Evolutionary conservation across 2,797 vertebrate genomes (phyloP), one percentile per base, ranked within the genome.

Genomic region (Otus scops): DNA sequence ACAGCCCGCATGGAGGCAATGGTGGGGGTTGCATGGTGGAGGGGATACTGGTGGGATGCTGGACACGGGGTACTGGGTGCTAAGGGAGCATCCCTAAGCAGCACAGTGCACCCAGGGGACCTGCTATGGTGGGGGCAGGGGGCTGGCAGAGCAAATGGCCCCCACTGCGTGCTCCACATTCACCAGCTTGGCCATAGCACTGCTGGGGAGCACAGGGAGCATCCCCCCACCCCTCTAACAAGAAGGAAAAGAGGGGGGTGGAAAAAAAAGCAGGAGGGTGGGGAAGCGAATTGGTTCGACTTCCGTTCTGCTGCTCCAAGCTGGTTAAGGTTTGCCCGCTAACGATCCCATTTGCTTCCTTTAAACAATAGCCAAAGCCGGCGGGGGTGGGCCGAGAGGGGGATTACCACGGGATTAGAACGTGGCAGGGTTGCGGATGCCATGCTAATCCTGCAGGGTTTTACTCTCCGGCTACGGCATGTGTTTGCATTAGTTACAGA

Each of bases 301-400:
- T 93, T 89, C 93, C 60, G 64, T 85, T 80, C 51, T 92, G 91
- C 94, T 4, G 78, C 89, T 94, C 91, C 86, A 56, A 93, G 91
- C 95, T 85, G 91, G 95, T 96, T 91, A 91, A 89, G 93, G 91
- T 92, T 94, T 95, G 92, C 93, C 93, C 3, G 69, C 59, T 96
- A 88, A 89, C 76, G 65, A 97, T 86, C 92, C 94, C 91, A 93
- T 94, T 96, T 95, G 91, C 85, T 86, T 69, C 91, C 95, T 73
- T 95, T 96, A 96, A 93, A 97, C 95, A 96, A 96, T 86, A 92
- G 91, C 45, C 75, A 86, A 48, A 95, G 89, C 79, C 43, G 27
- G 63, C 3, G 4, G 94, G 95, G 96, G 91, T 34, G 96, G 95
- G 96, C 92, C 47, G 69, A 60, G 73, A 79, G 67, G 88, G 79